Percentiles rank a stretch among this genome's conserved stretches.
Conservation (phyloP, 2,797 vertebrate genomes). For the Argentina silus region DNA sequence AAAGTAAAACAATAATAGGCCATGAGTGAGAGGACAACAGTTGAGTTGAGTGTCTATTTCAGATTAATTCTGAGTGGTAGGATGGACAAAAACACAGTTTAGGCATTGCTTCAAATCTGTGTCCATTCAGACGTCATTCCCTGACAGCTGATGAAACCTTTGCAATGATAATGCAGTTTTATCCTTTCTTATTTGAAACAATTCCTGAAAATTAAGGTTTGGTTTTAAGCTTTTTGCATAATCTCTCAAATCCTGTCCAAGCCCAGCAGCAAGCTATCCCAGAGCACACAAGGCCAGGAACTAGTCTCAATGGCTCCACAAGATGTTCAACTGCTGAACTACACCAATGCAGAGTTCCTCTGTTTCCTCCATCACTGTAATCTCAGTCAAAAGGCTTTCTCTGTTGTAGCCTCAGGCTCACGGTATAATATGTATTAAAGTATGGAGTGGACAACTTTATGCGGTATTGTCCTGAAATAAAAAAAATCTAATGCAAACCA, state of each 20-base stretch:
- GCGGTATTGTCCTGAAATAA: too few relatives aligned
- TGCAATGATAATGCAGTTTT: not conserved
- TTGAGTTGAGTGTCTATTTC: too few relatives aligned
- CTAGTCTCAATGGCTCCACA: not conserved
- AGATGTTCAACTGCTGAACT: not conserved
- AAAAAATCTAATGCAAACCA: too few relatives aligned
- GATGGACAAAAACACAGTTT: not conserved
- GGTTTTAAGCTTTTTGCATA: slow-evolving; percentile 63
- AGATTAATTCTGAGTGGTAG: not conserved
- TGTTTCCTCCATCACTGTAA: not conserved
- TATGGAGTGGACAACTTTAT: too few relatives aligned
- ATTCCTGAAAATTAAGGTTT: slow-evolving; percentile 51
- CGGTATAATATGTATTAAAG: too few relatives aligned
- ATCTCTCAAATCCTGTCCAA: slow-evolving; percentile 67
- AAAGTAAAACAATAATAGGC: too few relatives aligned
- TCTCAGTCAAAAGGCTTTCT: not conserved
- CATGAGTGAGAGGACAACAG: too few relatives aligned
- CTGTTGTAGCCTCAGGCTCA: not conserved
- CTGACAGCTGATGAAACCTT: not conserved
- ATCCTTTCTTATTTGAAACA: slow-evolving; percentile 47
- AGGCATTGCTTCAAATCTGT: not conserved
- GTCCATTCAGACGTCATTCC: slow-evolving; percentile 1
- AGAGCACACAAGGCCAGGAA: not conserved
- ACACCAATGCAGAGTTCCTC: not conserved
- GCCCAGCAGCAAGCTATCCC: slow-evolving; percentile 31